Percentiles rank a stretch among this genome's conserved stretches.
Conservation (phyloP, 1,140 invertebrate species). For the Drosophila repleta region DNA sequence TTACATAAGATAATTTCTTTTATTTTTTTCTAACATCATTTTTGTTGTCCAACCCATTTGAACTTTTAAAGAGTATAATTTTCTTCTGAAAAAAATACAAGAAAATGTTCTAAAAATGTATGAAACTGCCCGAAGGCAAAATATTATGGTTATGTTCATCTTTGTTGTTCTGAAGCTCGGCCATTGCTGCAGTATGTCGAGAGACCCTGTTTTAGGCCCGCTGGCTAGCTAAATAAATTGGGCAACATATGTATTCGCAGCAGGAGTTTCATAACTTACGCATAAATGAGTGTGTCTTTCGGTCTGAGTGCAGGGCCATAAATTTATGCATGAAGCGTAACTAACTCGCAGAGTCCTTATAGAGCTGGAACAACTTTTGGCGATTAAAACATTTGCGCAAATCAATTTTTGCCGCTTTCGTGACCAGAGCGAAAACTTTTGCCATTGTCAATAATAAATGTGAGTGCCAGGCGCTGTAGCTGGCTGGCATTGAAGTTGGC, state of each 20-base stretch:
- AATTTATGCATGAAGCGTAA: slow-evolving; percentile 15
- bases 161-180: slow-evolving; percentile 13
- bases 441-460: slow-evolving; percentile 78
- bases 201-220: background rate
- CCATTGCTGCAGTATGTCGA: background rate
- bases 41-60: background rate
- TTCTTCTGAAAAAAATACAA: background rate
- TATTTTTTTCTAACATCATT: background rate
- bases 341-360: slow-evolving; percentile 24
- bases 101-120: slow-evolving; percentile 27
- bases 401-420: slow-evolving; percentile 67
- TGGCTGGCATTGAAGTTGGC: slow-evolving; percentile 9
- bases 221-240: slow-evolving; percentile 41
- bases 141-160: slow-evolving; percentile 21
- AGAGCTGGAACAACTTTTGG: slow-evolving; percentile 20
- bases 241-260: slow-evolving; percentile 13
- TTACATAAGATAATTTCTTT: background rate
- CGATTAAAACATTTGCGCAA: slow-evolving; percentile 62
- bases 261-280: background rate
- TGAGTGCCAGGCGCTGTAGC: slow-evolving; percentile 36
- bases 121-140: slow-evolving; percentile 27
- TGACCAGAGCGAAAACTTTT: slow-evolving; percentile 57
- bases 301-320: background rate
- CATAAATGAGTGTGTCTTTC: background rate
- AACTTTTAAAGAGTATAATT: slow-evolving; percentile 3